Conservation (phyloP, 2,113 vertebrate genomes). For the Solea solea region DNA sequence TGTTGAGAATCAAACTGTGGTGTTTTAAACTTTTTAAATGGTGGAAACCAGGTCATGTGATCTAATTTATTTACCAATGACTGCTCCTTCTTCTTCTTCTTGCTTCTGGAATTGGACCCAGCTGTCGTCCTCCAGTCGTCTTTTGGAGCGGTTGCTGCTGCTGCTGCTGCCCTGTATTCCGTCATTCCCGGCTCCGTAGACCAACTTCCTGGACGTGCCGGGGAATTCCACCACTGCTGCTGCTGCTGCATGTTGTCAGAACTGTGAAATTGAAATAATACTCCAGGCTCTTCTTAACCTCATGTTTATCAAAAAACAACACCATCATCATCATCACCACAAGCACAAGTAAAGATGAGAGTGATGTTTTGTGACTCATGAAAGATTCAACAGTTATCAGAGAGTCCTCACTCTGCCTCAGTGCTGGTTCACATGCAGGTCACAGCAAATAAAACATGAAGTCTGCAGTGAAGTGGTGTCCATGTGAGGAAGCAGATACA, state of each 20-base stretch:
- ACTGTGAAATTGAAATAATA: not conserved
- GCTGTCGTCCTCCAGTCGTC: slow-evolving; percentile 15
- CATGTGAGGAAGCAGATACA: too few relatives aligned
- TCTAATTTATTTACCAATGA: not conserved
- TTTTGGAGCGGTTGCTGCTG: not conserved
- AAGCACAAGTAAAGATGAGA: not conserved
- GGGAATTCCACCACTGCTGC: slow-evolving; percentile 54
- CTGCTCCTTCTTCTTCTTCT: not conserved
- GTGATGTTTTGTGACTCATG: slow-evolving; percentile 30
- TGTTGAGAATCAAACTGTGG: not conserved
- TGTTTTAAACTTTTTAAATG: not conserved
- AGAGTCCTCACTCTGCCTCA: slow-evolving; percentile 7
- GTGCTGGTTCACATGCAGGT: slow-evolving; percentile 46
- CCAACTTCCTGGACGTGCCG: slow-evolving; percentile 41
- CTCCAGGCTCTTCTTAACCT: slow-evolving; percentile 20
- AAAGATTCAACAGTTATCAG: slow-evolving; percentile 48
- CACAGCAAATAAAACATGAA: slow-evolving; percentile 11
- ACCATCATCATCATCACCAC: slow-evolving; percentile 6
- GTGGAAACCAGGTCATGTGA: not conserved
- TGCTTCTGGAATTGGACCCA: slow-evolving; percentile 12
- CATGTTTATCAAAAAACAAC: slow-evolving; percentile 11
- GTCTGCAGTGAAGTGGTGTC: too few relatives aligned
- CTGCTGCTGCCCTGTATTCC: slow-evolving; percentile 14
- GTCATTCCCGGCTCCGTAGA: slow-evolving; percentile 1
- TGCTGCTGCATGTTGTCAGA: slow-evolving; percentile 17